Evolutionary conservation across 1,140 invertebrate genomes (phyloP).

Genomic region (Capitella teleta): DNA sequence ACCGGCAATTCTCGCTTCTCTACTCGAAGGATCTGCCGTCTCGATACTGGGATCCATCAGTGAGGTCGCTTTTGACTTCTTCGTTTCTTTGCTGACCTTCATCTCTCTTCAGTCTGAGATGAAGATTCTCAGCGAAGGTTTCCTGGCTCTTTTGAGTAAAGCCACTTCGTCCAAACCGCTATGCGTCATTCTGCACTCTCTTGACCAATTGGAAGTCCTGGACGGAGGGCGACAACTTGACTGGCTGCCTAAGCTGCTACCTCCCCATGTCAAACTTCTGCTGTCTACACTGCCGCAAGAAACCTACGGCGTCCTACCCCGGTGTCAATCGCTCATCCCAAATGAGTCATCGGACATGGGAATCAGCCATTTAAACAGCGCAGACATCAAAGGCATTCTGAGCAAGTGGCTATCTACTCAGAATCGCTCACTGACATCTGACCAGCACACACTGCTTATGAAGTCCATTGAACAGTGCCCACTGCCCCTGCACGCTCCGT

Average conservation of each 20-base stretch:
- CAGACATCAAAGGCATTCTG: neutral
- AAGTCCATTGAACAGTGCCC: slow-evolving; percentile 60
- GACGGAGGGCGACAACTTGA: slow-evolving; percentile 24
- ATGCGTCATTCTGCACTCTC: slow-evolving; percentile 34
- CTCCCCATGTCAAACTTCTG: slow-evolving; percentile 52
- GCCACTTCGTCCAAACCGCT: slow-evolving; percentile 16
- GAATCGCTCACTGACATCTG: neutral
- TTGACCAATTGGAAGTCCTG: slow-evolving; percentile 29
- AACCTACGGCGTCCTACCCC: neutral
- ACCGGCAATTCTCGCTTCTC: neutral
- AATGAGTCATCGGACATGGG: neutral
- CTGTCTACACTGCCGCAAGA: slow-evolving; percentile 46
- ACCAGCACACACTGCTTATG: neutral
- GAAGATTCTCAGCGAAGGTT: neutral
- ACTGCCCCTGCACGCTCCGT: slow-evolving; percentile 84
- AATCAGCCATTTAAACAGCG: neutral
- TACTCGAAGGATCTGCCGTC: no score
- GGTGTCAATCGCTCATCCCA: neutral
- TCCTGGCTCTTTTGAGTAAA: neutral
- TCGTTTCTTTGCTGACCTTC: no score
- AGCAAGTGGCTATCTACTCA: neutral
- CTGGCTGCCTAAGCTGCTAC: slow-evolving; percentile 31
- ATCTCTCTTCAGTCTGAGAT: neutral
- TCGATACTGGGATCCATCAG: no score
- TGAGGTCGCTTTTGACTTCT: no score